Percentiles rank a stretch among this genome's conserved stretches.
Conservation (phyloP, 2,113 vertebrate genomes). For the Xerus inauris region DNA sequence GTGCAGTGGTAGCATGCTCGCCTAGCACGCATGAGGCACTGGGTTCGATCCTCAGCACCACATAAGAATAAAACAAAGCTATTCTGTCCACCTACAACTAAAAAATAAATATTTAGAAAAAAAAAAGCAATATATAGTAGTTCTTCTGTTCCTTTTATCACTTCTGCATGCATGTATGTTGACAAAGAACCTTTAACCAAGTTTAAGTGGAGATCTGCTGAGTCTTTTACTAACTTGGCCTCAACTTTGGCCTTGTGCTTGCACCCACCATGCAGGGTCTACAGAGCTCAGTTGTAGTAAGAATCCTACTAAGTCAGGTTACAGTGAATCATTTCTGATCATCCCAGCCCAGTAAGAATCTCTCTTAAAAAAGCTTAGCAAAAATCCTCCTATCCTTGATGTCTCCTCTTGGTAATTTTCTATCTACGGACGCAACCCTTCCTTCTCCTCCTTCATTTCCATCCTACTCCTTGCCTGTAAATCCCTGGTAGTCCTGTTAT, state of each 20-base stretch:
- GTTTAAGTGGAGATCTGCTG: neutral
- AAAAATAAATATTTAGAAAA: too few relatives aligned
- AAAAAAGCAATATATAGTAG: too few relatives aligned
- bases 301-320: neutral
- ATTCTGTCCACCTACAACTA: too few relatives aligned
- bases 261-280: too few relatives aligned
- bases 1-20: too few relatives aligned
- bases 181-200: neutral
- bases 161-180: neutral
- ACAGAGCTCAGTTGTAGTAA: neutral
- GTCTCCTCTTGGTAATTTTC: neutral
- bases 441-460: neutral
- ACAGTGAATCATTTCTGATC: neutral
- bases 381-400: neutral
- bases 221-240: neutral
- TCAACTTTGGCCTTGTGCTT: neutral
- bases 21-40: too few relatives aligned
- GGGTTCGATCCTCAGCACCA: too few relatives aligned
- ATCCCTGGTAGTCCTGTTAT: neutral
- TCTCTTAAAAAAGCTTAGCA: neutral
- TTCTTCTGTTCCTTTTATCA: neutral
- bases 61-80: too few relatives aligned
- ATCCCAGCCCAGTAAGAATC: neutral
- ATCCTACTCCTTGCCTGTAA: neutral
- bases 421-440: neutral